These are phyloP conservation scores for Palythoa heliodiscus DNA, from an alignment of 92 coral and sea anemone species.

Conservation along the genomic window DNA sequence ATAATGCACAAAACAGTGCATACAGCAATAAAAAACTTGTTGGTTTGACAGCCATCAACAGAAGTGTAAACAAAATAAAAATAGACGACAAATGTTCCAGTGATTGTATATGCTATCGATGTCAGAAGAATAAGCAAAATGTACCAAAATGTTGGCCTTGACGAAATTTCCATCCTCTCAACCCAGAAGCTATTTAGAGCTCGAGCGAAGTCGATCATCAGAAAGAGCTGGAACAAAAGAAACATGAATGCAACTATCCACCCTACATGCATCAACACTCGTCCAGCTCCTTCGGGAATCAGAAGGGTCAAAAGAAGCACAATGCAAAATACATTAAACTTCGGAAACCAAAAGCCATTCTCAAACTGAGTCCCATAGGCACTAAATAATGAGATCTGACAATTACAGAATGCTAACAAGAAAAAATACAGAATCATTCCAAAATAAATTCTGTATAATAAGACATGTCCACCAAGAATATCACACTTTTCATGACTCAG, in stretches of 20 bases:
- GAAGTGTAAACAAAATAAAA: slow-evolving; percentile 65
- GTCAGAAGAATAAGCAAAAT: slow-evolving; percentile 59
- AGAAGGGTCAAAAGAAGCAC: slow-evolving; percentile 61
- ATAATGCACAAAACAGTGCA: slow-evolving; percentile 57
- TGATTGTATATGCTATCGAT: slow-evolving; percentile 38
- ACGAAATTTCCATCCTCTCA: slow-evolving; percentile 69
- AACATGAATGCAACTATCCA: slow-evolving; percentile 75
- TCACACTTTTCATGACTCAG: slow-evolving; percentile 84
- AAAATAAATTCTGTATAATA: slow-evolving; percentile 70
- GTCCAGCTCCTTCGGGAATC: slow-evolving; percentile 78
- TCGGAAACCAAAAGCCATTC: slow-evolving; percentile 84
- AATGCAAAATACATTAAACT: slow-evolving; percentile 77
- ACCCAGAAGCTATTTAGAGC: slow-evolving; percentile 60
- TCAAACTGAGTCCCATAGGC: slow-evolving; percentile 61
- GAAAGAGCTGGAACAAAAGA: slow-evolving; percentile 68
- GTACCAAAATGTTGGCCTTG: slow-evolving; percentile 67
- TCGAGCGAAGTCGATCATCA: slow-evolving; percentile 73
- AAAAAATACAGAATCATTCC: slow-evolving; percentile 83
- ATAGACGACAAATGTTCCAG: slow-evolving; percentile 63
- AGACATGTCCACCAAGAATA: slow-evolving; percentile 77
- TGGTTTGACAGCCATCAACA: slow-evolving; percentile 59
- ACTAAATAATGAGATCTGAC: slow-evolving; percentile 74
- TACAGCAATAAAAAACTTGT: slow-evolving; percentile 60
- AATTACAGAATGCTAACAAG: slow-evolving; percentile 68
- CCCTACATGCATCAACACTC: slow-evolving; percentile 76